Conservation (phyloP, 2,888 invertebrate genomes). For the Timandra comae region DNA sequence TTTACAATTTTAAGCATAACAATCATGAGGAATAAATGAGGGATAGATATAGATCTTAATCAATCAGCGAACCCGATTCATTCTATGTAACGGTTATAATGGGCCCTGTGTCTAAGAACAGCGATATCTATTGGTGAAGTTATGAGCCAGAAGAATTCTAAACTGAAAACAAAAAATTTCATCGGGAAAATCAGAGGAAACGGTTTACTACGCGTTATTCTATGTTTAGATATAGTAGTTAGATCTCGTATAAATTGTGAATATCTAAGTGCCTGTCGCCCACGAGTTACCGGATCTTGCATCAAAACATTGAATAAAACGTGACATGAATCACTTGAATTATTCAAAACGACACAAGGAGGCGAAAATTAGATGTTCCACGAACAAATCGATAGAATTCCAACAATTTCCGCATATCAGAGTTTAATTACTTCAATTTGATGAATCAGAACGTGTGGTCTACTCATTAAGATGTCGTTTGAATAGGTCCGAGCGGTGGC, state of each 20-base stretch:
- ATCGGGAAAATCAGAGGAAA: too few relatives aligned
- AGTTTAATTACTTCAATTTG: conserved; percentile 31
- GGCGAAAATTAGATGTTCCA: conserved; percentile 30
- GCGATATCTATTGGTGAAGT: too few relatives aligned
- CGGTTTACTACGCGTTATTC: too few relatives aligned
- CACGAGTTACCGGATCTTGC: conserved; percentile 16
- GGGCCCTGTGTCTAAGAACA: too few relatives aligned
- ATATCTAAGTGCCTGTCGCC: background rate
- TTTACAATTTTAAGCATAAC: conserved; percentile 10
- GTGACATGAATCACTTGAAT: conserved; percentile 18
- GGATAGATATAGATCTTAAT: too few relatives aligned
- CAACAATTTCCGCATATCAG: conserved; percentile 36
- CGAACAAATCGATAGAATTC: conserved; percentile 30
- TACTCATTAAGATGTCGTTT: conserved; percentile 40
- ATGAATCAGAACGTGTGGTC: conserved; percentile 41
- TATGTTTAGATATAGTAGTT: too few relatives aligned
- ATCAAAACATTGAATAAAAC: conserved; percentile 16
- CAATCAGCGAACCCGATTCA: too few relatives aligned
- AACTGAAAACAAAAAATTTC: too few relatives aligned
- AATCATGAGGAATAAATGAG: too few relatives aligned
- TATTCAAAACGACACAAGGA: conserved; percentile 25
- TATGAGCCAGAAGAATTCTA: too few relatives aligned
- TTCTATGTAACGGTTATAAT: too few relatives aligned
- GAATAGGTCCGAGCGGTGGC: conserved; percentile 32
- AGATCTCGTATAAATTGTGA: too few relatives aligned